Evolutionary conservation across 2,888 invertebrate species (phyloP), one percentile per base, ranked within the genome.

Genomic region (Caenorhabditis uteleia): DNA sequence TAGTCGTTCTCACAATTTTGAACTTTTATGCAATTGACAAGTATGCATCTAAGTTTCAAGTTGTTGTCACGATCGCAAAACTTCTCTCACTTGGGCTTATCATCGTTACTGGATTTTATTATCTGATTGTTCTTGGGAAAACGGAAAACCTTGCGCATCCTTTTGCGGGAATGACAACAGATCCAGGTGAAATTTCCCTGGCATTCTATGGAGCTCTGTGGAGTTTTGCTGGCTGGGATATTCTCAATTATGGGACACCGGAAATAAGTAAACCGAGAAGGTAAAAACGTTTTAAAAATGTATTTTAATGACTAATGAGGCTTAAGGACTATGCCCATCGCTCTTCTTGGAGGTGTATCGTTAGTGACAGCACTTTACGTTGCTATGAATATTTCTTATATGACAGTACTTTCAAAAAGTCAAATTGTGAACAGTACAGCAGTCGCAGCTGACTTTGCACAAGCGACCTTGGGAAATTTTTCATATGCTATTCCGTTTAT

Each of bases 161-260:
- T 5, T 66, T 74, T 38, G 51, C 10, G 0, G 72, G 68, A 2
- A 68, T 62, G 33, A 59, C 62, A 23, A 71, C 57, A 39, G 36
- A 47, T 27, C 49, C 70, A 8, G 74, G 74, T 8, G 44, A 40
- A 12, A 59, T 77, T 7, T 62, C 65, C 0, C 40, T 77, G 23
- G 77, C 72, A 0, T 68, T 74, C 25, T 73, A 75, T 43, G 71
- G 69, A 51, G 75, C 73, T 21, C 38, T 73, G 5, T 73, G 73
- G 73, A 66, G 66, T 40, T 73, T 70, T 49, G 70, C 73, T 20
- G 73, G 73, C 33, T 79, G 79, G 79, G 79, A 79, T 47, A 69
- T 79, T 49, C 60, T 79, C 36, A 79, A 78, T 48, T 79, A 74
- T 47, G 78, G 78, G 48, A 72, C 78, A 21, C 78, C 79, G 16